These are phyloP conservation scores for Macroramphosus scolopax DNA, from an alignment of 2,797 vertebrate genomes.

Conservation along the genomic window DNA sequence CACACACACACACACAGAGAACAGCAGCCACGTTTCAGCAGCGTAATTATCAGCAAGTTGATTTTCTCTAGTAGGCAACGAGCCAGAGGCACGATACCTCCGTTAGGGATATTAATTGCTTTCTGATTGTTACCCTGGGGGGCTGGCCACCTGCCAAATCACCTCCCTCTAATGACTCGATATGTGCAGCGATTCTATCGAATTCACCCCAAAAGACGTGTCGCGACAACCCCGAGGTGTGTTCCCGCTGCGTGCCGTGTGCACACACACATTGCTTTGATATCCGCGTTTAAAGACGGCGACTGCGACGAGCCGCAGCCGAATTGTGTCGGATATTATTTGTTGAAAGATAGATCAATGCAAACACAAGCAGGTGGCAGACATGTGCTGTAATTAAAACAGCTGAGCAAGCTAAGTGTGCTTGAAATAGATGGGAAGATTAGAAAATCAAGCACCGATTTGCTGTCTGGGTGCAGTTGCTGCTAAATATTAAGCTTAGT, in stretches of 20 bases:
- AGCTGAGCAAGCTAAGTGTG: constrained; percentile 26
- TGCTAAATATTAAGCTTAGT: constrained; percentile 4
- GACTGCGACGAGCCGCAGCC: no score
- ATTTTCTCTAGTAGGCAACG: constrained; percentile 59
- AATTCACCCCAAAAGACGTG: constrained; percentile 29
- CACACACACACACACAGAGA: no score
- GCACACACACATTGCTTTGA: no score
- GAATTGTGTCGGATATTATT: no score
- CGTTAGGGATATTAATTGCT: constrained; percentile 69
- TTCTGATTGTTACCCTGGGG: constrained; percentile 63
- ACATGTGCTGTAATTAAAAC: no score
- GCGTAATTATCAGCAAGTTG: constrained; percentile 57
- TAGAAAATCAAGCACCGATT: constrained; percentile 37
- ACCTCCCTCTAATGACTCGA: constrained; percentile 48
- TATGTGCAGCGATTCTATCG: constrained; percentile 36
- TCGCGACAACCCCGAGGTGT: neutral
- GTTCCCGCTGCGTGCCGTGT: neutral
- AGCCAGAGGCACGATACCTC: constrained; percentile 66
- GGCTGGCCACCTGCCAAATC: constrained; percentile 61
- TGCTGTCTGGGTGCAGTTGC: constrained; percentile 17
- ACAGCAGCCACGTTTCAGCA: no score
- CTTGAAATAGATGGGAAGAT: constrained; percentile 34
- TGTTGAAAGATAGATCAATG: no score
- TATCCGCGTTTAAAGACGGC: no score
- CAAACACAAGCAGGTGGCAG: no score